A percentile compares a stretch with the other conserved stretches of the same genome.
phyloP scores from a whole-genome alignment of 2,113 vertebrate genomes.

The Oenanthe oenanthe region DNA sequence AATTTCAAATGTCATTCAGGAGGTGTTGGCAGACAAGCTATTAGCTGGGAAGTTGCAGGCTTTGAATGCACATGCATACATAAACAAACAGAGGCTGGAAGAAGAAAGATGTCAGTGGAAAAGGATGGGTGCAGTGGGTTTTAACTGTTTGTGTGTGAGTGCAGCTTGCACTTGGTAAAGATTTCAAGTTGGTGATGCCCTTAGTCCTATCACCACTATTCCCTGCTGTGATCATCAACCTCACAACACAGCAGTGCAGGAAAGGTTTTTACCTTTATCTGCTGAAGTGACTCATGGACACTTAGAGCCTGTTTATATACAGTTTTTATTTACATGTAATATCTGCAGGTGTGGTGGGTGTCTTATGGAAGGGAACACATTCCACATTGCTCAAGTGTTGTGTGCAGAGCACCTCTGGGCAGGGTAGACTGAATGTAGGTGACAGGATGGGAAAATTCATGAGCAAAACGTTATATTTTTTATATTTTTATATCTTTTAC shows the following conservation, averaged over 20 bases:
- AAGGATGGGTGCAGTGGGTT: background rate
- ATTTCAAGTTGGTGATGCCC: background rate
- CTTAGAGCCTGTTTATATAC: background rate
- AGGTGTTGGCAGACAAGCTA: background rate
- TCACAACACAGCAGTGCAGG: background rate
- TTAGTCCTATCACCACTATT: background rate
- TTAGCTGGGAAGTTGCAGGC: background rate
- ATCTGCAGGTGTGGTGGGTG: background rate
- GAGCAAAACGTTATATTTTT: rapidly evolving
- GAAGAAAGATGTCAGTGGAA: background rate
- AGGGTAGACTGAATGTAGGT: background rate
- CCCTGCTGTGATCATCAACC: background rate
- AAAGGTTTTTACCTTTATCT: background rate
- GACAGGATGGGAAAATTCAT: background rate
- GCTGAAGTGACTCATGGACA: background rate
- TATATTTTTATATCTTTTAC: rapidly evolving
- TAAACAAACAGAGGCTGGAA: background rate
- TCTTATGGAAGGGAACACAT: background rate
- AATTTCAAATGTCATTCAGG: background rate
- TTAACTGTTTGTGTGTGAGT: background rate
- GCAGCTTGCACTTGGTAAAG: background rate
- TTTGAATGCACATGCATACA: background rate
- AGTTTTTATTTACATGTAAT: no score
- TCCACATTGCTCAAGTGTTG: background rate
- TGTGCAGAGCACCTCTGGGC: background rate